phyloP scores from a whole-genome alignment of 2,797 vertebrate species.

The Toxotes lorentzi region DNA sequence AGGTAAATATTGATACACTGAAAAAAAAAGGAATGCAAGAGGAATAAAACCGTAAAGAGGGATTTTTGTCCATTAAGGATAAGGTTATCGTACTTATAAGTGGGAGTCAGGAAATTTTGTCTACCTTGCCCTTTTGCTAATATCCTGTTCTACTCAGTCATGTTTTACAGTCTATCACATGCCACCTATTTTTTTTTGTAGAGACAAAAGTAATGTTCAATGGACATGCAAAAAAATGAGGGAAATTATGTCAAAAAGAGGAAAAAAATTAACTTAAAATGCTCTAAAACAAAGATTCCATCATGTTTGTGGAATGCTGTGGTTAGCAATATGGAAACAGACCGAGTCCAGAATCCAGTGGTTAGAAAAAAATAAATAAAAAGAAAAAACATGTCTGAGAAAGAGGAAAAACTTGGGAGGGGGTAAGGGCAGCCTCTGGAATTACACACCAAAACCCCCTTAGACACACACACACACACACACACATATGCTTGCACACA shows the following conservation, averaged over 20 bases:
- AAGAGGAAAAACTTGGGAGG: slow-evolving; percentile 80
- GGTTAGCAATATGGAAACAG: slow-evolving; percentile 88
- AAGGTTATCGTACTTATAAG: slow-evolving; percentile 64
- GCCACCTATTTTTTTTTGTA: slow-evolving; percentile 42
- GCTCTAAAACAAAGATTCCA: slow-evolving; percentile 86
- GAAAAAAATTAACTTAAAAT: slow-evolving; percentile 76
- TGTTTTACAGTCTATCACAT: slow-evolving; percentile 63
- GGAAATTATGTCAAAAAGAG: slow-evolving; percentile 83
- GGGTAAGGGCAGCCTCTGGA: slow-evolving; percentile 83
- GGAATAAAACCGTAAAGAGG: slow-evolving; percentile 59
- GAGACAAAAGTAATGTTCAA: slow-evolving; percentile 75
- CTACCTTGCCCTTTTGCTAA: slow-evolving; percentile 65
- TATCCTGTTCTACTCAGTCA: slow-evolving; percentile 74
- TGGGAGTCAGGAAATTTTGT: slow-evolving; percentile 63
- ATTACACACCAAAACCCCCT: slow-evolving; percentile 79
- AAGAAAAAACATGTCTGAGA: slow-evolving; percentile 78
- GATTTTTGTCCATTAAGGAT: slow-evolving; percentile 69
- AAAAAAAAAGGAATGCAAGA: slow-evolving; percentile 67
- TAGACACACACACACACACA: slow-evolving; percentile 45
- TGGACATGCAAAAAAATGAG: slow-evolving; percentile 66
- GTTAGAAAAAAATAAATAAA: slow-evolving; percentile 83
- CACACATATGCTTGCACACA: slow-evolving; percentile 11
- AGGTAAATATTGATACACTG: slow-evolving; percentile 81
- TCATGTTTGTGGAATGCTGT: slow-evolving; percentile 89
- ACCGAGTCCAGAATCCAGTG: slow-evolving; percentile 81